A percentile compares a stretch with the other conserved stretches of the same genome.
phyloP scores from a whole-genome alignment of 2,797 vertebrate genomes.

The Enteromius mattozi region DNA sequence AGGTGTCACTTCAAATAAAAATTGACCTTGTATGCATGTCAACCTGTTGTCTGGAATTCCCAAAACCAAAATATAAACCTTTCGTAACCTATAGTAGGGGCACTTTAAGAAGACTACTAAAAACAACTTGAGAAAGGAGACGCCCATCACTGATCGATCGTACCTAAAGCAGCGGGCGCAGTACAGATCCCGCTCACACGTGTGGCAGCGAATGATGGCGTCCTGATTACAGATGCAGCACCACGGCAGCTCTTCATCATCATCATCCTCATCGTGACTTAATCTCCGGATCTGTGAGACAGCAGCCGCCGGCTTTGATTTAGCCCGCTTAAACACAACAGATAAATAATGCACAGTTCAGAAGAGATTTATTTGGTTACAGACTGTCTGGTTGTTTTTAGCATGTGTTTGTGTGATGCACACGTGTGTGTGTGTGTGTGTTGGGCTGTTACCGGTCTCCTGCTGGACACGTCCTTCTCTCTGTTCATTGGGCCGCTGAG shows the following conservation, averaged over 20 bases:
- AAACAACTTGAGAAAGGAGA: neutral
- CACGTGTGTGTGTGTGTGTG: neutral
- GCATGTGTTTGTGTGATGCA: neutral
- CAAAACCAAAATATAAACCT: too few species aligned
- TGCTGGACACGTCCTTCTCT: conserved; percentile 66
- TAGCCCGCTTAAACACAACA: conserved; percentile 54
- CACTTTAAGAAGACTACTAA: neutral
- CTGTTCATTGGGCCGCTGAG: conserved; percentile 73
- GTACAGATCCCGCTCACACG: conserved; percentile 91
- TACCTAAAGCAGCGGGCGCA: conserved; percentile 95
- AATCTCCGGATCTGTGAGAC: conserved; percentile 64
- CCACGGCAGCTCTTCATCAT: conserved; percentile 93
- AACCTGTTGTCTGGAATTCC: too few species aligned
- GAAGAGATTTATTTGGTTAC: neutral
- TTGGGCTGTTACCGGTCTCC: conserved; percentile 67
- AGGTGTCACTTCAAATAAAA: too few species aligned
- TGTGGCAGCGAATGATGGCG: conserved; percentile 87
- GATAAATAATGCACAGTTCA: neutral
- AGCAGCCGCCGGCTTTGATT: conserved; percentile 56
- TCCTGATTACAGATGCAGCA: conserved; percentile 96
- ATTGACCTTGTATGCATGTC: too few species aligned
- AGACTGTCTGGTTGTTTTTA: too few species aligned
- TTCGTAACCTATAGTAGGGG: too few species aligned
- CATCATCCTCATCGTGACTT: conserved; percentile 67
- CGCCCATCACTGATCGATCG: neutral